Evolutionary conservation across 2,113 vertebrate species (phyloP), one percentile per base, ranked within the genome.

Genomic region (Macrotus californicus): DNA sequence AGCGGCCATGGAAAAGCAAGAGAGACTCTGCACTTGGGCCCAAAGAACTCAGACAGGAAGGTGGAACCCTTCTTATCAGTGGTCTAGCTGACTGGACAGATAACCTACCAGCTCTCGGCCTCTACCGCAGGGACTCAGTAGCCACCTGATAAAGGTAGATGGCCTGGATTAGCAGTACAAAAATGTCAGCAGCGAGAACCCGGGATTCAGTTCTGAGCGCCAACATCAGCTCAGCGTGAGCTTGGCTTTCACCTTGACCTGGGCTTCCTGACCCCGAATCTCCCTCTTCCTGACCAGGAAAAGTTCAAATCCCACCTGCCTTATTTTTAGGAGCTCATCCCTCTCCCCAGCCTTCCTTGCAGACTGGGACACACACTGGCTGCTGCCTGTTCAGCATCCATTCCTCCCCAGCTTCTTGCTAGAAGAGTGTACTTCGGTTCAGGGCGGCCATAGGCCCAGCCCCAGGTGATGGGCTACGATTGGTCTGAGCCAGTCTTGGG

Each of bases 381-480:
- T 9, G 16, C 18, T 41, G 13, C 26, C 2, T 14, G 10, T 1
- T 48, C 11, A 1, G 1, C 26, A 19, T 15, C 21, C 50, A 5
- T 0, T 0, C 15, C 31, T 72, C 9, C 39, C 77, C 39, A 31
- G 73, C 2, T 70, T 75, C 87, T 59, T 31, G 18, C 46, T 61
- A 16, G 41, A 39, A 96, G 67, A 77, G 75, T n/a, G 54, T 6
- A 31, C 31, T 64, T 36, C 0, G 36, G 50, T 29, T 7, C 43
- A 48, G 21, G 88, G 73, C 11, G 54, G 64, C 46, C 36, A 0
- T 4, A 14, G 70, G 64, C 46, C 52, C 72, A 41, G 36, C 18
- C 67, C 52, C 9, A 7, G 8, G 24, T 3, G 26, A n/a, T 0
- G 5, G 6, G 6, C 19, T 11, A 1, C 0, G 13, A 34, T 2